phyloP scores from a whole-genome alignment of 2,113 vertebrate genomes.

The Poeciliopsis occidentalis region DNA sequence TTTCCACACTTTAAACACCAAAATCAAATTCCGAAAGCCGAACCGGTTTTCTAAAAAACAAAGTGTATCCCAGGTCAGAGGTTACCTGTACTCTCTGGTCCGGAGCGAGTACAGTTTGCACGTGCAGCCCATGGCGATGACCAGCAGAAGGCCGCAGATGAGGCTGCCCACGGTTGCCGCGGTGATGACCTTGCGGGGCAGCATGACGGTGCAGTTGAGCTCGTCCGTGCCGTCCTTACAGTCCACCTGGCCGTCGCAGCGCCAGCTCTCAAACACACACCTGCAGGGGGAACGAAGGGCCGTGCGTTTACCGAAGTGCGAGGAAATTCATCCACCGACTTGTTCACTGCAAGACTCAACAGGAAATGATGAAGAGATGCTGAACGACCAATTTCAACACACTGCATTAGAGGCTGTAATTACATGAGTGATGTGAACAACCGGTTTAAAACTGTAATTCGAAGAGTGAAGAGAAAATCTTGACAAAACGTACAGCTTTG shows the following conservation, averaged over 20 bases:
- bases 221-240: conserved; percentile 89
- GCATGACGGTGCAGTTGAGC: conserved; percentile 84
- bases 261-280: conserved; percentile 93
- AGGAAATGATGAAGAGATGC: background rate
- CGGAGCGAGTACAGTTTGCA: conserved; percentile 90
- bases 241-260: conserved; percentile 90
- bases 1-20: background rate
- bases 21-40: background rate
- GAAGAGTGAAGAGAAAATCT: too few species aligned
- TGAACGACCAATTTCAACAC: too few species aligned
- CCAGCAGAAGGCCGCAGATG: conserved; percentile 88
- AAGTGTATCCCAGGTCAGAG: background rate
- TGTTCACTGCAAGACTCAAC: background rate
- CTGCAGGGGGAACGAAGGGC: conserved; percentile 61
- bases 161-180: conserved; percentile 90
- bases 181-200: conserved; percentile 91
- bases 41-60: background rate
- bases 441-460: too few species aligned
- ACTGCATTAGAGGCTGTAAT: too few species aligned
- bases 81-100: conserved; percentile 84
- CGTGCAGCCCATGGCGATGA: conserved; percentile 91
- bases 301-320: background rate
- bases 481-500: too few species aligned
- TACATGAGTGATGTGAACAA: too few species aligned
- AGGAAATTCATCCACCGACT: background rate